Evolutionary conservation across 2,888 invertebrate species (phyloP).

Genomic region (Cecidostiba fungosa): DNA sequence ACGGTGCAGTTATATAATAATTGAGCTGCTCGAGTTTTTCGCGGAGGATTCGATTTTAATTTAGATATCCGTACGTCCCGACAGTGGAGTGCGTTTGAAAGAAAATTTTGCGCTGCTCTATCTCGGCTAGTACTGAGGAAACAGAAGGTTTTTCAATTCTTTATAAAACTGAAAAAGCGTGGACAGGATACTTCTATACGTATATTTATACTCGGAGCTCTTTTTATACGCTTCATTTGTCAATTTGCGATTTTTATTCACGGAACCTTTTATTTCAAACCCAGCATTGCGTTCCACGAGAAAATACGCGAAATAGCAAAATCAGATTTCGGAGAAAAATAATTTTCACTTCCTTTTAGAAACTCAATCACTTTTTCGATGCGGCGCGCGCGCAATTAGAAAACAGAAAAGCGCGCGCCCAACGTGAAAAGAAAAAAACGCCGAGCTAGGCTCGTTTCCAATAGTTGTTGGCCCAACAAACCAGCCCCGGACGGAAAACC

Average conservation of each 20-base stretch:
- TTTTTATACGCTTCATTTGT: too few relatives aligned
- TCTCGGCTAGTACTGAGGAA: too few relatives aligned
- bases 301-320: not conserved
- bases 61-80: not conserved
- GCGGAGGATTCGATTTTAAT: slow-evolving; percentile 32
- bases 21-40: slow-evolving; percentile 17
- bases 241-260: too few relatives aligned
- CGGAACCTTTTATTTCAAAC: too few relatives aligned
- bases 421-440: not conserved
- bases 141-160: too few relatives aligned
- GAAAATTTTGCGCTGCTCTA: not conserved
- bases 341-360: not conserved
- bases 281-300: too few relatives aligned
- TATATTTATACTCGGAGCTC: too few relatives aligned
- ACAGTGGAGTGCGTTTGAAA: not conserved
- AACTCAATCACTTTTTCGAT: slow-evolving; percentile 7
- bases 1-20: slow-evolving; percentile 30
- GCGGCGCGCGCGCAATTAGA: not conserved
- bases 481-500: not conserved
- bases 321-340: not conserved
- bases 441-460: not conserved
- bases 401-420: not conserved
- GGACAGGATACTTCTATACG: too few relatives aligned
- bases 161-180: too few relatives aligned
- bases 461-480: not conserved